These are phyloP conservation scores for Pseudonaja textilis DNA, from an alignment of 2,113 vertebrate genomes.

Conservation along the genomic window DNA sequence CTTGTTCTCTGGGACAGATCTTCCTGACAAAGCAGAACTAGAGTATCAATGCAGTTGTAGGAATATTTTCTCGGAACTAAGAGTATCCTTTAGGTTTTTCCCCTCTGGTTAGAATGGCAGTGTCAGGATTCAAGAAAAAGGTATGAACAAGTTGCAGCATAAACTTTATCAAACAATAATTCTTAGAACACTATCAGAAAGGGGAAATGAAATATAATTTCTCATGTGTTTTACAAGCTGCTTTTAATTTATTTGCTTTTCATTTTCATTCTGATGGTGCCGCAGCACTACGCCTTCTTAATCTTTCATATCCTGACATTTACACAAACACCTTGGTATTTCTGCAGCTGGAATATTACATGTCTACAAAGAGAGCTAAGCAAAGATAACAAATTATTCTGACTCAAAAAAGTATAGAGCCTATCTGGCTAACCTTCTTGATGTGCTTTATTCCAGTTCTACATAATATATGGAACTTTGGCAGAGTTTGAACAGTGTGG, in stretches of 20 bases:
- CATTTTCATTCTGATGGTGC: slow-evolving; percentile 15
- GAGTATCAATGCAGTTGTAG: background rate
- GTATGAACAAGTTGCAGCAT: slow-evolving; percentile 15
- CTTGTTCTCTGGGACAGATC: background rate
- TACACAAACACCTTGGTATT: background rate
- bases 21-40: background rate
- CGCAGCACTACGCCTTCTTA: background rate
- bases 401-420: background rate
- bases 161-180: background rate
- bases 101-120: background rate
- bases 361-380: background rate
- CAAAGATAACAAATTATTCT: background rate
- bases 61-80: background rate
- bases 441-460: background rate
- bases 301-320: slow-evolving; percentile 22
- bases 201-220: slow-evolving; percentile 8
- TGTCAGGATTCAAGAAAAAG: background rate
- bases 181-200: background rate
- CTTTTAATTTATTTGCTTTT: slow-evolving; percentile 21
- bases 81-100: background rate
- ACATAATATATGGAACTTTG: background rate
- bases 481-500: background rate
- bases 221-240: slow-evolving; percentile 4
- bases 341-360: background rate
- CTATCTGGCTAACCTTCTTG: background rate